These are phyloP conservation scores for Luffia ferchaultella DNA, from an alignment of 2,888 invertebrate species.

Conservation along the genomic window DNA sequence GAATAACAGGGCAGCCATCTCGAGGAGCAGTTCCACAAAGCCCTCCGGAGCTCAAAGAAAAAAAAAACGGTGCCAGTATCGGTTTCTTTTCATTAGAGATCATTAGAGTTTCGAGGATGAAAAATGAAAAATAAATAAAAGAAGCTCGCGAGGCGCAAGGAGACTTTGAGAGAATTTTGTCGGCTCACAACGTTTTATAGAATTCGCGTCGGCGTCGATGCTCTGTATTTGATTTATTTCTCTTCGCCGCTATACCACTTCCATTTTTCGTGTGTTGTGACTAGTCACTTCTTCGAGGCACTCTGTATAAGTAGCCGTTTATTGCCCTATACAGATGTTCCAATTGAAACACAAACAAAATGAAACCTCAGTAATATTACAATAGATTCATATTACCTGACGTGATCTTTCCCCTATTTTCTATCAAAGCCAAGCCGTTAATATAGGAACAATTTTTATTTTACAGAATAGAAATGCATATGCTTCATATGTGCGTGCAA, in stretches of 20 bases:
- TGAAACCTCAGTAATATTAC: no score
- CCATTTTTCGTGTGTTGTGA: no score
- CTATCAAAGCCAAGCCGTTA: no score
- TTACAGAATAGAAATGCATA: background rate
- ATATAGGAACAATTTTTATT: no score
- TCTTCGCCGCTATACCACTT: background rate
- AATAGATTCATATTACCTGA: no score
- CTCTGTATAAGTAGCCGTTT: no score
- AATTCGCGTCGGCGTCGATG: background rate
- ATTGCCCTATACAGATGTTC: no score
- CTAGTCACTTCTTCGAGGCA: no score
- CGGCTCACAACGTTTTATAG: background rate
- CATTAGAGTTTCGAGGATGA: constrained; percentile 51
- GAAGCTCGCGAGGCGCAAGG: constrained; percentile 18
- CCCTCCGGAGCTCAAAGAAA: constrained; percentile 14
- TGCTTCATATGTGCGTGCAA: background rate
- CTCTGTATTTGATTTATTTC: background rate
- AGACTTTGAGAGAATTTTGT: background rate
- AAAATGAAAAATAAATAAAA: constrained; percentile 48
- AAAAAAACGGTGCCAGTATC: constrained; percentile 34
- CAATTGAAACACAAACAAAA: no score
- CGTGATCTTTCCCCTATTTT: no score
- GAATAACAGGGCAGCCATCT: constrained; percentile 15
- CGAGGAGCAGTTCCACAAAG: constrained; percentile 16
- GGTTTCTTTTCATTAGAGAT: constrained; percentile 54